Evolutionary conservation across 2,888 invertebrate species (phyloP).

Genomic region (Gibbula magus): DNA sequence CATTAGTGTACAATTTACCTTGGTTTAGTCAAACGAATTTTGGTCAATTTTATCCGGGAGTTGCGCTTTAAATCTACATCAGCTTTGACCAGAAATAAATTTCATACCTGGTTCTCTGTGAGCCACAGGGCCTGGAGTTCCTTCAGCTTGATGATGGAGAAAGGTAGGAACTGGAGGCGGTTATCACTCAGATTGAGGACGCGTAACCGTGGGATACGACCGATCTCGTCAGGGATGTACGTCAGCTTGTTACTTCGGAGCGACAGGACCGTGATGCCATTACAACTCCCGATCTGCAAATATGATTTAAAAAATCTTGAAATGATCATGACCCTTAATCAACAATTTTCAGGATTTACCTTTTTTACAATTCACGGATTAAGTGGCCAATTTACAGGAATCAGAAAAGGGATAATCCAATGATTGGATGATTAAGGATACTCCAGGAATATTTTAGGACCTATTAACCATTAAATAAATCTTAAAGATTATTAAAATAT

Average conservation of each 20-base stretch:
- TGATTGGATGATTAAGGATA: background rate
- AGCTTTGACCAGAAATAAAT: background rate
- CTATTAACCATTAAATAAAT: background rate
- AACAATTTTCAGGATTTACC: no score
- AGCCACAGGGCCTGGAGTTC: slow-evolving; percentile 87
- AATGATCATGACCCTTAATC: no score
- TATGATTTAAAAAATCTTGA: background rate
- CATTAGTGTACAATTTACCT: no score
- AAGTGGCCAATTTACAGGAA: no score
- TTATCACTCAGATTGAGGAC: slow-evolving; percentile 93
- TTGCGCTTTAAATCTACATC: no score
- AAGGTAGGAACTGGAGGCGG: slow-evolving; percentile 87
- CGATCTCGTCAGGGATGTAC: slow-evolving; percentile 91
- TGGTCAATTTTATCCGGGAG: no score
- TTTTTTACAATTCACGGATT: no score
- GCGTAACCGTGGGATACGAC: slow-evolving; percentile 87
- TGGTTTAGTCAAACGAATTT: no score
- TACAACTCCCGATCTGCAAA: slow-evolving; percentile 87
- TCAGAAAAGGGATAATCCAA: background rate
- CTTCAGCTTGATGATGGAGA: slow-evolving; percentile 88
- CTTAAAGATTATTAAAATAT: background rate
- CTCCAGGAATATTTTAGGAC: background rate
- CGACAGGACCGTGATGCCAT: slow-evolving; percentile 87
- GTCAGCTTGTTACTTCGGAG: slow-evolving; percentile 87
- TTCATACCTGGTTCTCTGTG: slow-evolving; percentile 84